A percentile compares a stretch with the other conserved stretches of the same genome.
Evolutionary conservation across 2,113 vertebrate species (phyloP).

Genomic region (Cettia cetti): DNA sequence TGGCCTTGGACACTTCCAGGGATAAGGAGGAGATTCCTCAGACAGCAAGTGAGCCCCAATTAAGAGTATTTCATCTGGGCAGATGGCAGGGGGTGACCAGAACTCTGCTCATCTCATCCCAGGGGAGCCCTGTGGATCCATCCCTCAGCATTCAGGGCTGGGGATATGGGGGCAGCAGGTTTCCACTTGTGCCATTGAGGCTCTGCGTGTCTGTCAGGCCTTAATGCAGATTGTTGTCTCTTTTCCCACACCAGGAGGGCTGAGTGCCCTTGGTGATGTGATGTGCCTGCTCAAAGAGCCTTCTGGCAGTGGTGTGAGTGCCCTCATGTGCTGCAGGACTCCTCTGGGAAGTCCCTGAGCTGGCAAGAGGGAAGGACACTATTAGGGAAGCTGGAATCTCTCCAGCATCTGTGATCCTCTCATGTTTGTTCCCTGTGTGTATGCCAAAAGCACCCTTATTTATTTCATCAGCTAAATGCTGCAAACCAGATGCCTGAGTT

Average conservation of each 20-base stretch:
- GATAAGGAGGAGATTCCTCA: background rate
- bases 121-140: accelerated
- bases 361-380: background rate
- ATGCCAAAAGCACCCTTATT: conserved; percentile 52
- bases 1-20: background rate
- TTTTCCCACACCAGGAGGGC: background rate
- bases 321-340: background rate
- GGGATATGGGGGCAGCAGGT: background rate
- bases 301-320: background rate
- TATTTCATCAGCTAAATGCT: conserved; percentile 52
- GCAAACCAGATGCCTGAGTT: conserved; percentile 32
- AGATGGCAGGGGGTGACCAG: no score
- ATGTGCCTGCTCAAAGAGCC: background rate
- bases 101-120: background rate
- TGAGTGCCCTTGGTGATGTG: background rate
- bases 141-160: background rate
- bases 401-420: conserved; percentile 25
- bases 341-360: background rate
- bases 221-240: background rate
- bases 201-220: accelerated
- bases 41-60: background rate
- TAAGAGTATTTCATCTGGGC: background rate
- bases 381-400: conserved; percentile 28
- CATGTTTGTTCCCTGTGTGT: conserved; percentile 40
- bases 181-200: background rate